phyloP scores from a whole-genome alignment of 1,140 invertebrate species.

The Teleopsis dalmanni region DNA sequence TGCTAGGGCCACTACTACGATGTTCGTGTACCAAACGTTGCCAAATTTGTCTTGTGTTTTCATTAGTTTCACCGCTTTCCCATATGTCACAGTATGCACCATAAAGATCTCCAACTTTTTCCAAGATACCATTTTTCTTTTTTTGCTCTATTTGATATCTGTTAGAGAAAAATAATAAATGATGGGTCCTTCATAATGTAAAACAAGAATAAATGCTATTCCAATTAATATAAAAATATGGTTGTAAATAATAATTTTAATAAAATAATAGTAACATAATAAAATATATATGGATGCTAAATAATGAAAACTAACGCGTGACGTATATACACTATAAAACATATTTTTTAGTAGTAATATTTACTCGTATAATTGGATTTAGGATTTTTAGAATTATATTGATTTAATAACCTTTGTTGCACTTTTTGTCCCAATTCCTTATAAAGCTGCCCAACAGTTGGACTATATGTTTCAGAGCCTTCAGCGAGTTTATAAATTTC shows the following conservation, averaged over 20 bases:
- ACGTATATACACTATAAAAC: too few species aligned
- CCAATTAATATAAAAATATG: conserved; percentile 10
- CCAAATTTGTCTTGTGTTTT: conserved; percentile 69
- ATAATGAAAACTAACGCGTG: too few species aligned
- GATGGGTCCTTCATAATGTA: too few species aligned
- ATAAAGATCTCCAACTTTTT: conserved; percentile 63
- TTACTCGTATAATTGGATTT: conserved; percentile 4
- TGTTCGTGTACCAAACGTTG: conserved; percentile 53
- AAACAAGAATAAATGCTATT: too few species aligned
- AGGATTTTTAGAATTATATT: background rate
- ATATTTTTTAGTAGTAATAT: too few species aligned
- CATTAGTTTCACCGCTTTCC: conserved; percentile 43
- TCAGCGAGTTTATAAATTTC: conserved; percentile 62
- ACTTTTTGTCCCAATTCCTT: conserved; percentile 60
- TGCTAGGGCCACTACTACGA: conserved; percentile 51
- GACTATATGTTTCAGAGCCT: conserved; percentile 74
- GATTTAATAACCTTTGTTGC: conserved; percentile 17
- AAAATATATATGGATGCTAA: too few species aligned
- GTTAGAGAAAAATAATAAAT: too few species aligned
- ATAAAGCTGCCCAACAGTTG: conserved; percentile 56
- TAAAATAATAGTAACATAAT: too few species aligned
- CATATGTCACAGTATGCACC: conserved; percentile 65
- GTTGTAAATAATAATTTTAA: conserved; percentile 9
- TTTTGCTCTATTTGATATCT: conserved; percentile 61
- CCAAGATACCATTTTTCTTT: conserved; percentile 54